These are phyloP conservation scores for Montipora capricornis DNA, from an alignment of 64 coral and sea anemone genomes.

Conservation along the genomic window DNA sequence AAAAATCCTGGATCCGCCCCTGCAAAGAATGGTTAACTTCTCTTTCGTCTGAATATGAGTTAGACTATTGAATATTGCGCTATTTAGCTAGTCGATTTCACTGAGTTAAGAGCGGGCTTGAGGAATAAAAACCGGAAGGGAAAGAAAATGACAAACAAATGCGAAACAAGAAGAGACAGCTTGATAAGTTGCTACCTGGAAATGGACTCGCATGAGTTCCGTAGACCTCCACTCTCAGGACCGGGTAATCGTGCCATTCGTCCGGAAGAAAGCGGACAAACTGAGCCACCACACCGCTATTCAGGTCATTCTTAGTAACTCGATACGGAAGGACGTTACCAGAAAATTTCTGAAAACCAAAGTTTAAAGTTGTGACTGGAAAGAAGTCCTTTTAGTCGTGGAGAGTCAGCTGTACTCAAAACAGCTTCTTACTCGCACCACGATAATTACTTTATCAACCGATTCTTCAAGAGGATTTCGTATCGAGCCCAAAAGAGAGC, in stretches of 20 bases:
- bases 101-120: no score
- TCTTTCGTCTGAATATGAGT: no score
- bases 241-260: not conserved
- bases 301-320: not conserved
- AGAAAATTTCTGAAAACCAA: slow-evolving; percentile 39
- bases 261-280: slow-evolving; percentile 45
- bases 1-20: no score
- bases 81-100: no score
- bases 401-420: no score
- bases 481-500: no score
- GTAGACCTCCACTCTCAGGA: slow-evolving; percentile 57
- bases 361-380: not conserved
- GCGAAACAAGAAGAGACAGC: not conserved
- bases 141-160: not conserved
- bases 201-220: slow-evolving; percentile 1
- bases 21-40: no score
- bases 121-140: not conserved
- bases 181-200: not conserved
- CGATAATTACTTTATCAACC: no score
- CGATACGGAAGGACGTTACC: not conserved
- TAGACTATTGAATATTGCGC: no score
- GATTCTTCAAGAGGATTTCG: no score
- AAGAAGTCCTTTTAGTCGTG: no score
- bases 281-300: not conserved
- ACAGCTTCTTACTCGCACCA: no score